Percentiles rank a stretch among this genome's conserved stretches.
Conservation (phyloP, 2,888 invertebrate genomes). For the Acronicta alni region DNA sequence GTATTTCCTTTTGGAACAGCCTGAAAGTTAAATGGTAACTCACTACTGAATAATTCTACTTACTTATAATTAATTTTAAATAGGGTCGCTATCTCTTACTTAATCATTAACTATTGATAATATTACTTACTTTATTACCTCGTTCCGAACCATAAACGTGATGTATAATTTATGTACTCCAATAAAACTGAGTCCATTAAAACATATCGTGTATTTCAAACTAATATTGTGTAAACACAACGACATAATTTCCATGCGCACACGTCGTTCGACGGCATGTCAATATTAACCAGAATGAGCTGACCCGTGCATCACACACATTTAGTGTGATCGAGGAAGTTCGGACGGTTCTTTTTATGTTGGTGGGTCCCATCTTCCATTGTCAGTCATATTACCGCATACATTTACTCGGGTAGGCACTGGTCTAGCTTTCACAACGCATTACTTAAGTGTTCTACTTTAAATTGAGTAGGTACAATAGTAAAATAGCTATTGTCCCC, state of each 20-base stretch:
- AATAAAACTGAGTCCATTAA: constrained; percentile 13
- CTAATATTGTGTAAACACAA: constrained; percentile 35
- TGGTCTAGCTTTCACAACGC: constrained; percentile 55
- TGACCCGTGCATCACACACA: constrained; percentile 11
- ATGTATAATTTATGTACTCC: constrained; percentile 8
- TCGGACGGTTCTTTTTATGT: constrained; percentile 26
- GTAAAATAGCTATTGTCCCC: constrained; percentile 48
- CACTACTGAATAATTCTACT: no score
- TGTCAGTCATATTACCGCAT: constrained; percentile 55
- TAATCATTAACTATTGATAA: constrained; percentile 2
- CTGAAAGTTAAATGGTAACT: no score
- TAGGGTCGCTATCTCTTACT: neutral
- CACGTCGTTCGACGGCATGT: constrained; percentile 22
- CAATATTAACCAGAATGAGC: constrained; percentile 20
- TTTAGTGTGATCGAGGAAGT: constrained; percentile 11
- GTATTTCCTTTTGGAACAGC: no score
- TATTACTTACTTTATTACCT: constrained; percentile 25
- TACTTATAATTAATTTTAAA: neutral
- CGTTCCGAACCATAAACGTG: constrained; percentile 28
- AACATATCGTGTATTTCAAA: constrained; percentile 12
- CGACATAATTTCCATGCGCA: constrained; percentile 13
- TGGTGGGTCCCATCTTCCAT: constrained; percentile 39
- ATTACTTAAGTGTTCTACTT: constrained; percentile 60
- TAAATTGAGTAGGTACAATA: constrained; percentile 51
- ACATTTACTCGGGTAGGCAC: constrained; percentile 51